A percentile compares a stretch with the other conserved stretches of the same genome.
Evolutionary conservation across 2,888 invertebrate genomes (phyloP).

Genomic region (Calameuta idolon): DNA sequence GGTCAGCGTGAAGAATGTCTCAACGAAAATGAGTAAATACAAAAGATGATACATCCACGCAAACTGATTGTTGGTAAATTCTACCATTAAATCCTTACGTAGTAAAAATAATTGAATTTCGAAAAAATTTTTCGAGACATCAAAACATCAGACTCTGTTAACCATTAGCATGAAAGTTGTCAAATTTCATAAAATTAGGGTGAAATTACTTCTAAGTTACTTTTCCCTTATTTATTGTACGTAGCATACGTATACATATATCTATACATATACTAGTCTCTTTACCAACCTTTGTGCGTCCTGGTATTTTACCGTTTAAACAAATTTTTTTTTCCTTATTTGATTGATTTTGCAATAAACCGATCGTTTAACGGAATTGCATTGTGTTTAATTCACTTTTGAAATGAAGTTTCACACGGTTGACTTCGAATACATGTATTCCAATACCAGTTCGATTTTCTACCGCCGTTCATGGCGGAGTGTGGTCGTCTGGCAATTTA

Average conservation of each 20-base stretch:
- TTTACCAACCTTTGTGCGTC: background rate
- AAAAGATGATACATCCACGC: background rate
- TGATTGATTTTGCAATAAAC: background rate
- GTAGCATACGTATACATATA: too few species aligned
- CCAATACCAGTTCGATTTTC: background rate
- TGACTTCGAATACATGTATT: background rate
- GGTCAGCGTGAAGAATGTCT: background rate
- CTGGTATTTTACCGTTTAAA: background rate
- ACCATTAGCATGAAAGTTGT: background rate
- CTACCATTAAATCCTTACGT: background rate
- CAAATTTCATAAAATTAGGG: background rate
- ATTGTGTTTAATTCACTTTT: background rate
- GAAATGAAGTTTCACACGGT: background rate
- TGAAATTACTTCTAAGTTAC: background rate
- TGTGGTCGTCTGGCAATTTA: background rate
- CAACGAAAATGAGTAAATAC: background rate
- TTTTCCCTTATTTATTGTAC: background rate
- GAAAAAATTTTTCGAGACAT: background rate
- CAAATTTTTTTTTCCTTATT: background rate
- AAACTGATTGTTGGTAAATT: background rate
- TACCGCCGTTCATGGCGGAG: background rate
- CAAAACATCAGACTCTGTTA: background rate
- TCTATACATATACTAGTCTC: too few species aligned
- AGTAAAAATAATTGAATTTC: background rate
- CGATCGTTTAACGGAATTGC: background rate